Base-by-base conservation (phyloP, 2,797 vertebrate species). In the Heliangelus exortis region DNA sequence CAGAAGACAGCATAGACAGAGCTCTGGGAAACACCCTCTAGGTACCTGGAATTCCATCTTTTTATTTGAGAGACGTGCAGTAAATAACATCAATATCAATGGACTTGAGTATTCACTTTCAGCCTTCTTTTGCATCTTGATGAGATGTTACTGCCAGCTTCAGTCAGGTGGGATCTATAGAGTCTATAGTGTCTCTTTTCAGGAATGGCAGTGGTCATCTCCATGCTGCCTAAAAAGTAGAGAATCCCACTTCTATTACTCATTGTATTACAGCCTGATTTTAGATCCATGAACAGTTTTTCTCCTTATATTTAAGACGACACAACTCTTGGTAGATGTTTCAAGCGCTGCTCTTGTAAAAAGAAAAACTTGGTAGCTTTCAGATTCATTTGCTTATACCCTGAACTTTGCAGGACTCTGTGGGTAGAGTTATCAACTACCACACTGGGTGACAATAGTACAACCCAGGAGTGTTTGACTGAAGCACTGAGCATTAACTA, bases 81-180 rank as follows among this genome's bases (percentile, higher is more conserved):
- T 51, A 80, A 79, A 57, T 18, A 61, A n/a, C 10, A 45, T 29
- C 53, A 25, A 5, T 15, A n/a, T 15, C 22, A 74, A 15, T 26
- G 67, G 28, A 34, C 9, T 76, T 36, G 5, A 6, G 8, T 5
- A 6, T 7, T 59, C 11, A 47, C 57, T 71, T 72, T 57, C 47
- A 79, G 50, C 36, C 22, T 50, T 53, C 31, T 41, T 89, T 61
- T 68, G 25, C 33, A 19, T 23, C 50, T 61, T 12, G 3, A 15
- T 41, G 73, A 59, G 59, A 26, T 29, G 29, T 19, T 61, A 18
- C 14, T 79, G n/a, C 12, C 58, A 58, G 22, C 21, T 67, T 63
- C 19, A 51, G 0, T 18, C 17, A 8, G 0, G 1, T 3, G 12
- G 76, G 29, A 19, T 25, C 17, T 14, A 39, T 39, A 39, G 3